These are phyloP conservation scores for Zaprionus camerounensis DNA, from an alignment of 1,140 invertebrate species.

Conservation along the genomic window DNA sequence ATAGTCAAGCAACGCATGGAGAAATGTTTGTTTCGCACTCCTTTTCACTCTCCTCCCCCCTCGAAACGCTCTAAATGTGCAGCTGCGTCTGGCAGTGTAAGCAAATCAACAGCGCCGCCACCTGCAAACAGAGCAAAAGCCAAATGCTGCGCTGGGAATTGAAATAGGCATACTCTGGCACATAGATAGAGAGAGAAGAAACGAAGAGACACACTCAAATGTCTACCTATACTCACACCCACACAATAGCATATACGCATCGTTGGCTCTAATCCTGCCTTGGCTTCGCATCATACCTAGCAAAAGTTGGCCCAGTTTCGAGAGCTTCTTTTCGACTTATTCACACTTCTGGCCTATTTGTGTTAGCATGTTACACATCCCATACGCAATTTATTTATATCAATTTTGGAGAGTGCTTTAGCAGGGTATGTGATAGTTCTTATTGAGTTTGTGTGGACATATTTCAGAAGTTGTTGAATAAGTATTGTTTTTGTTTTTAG, in stretches of 20 bases:
- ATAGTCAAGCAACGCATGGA: slow-evolving; percentile 15
- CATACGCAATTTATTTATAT: slow-evolving; percentile 39
- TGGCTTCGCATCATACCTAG: slow-evolving; percentile 30
- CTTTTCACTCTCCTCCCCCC: background rate
- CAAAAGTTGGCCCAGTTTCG: slow-evolving; percentile 48
- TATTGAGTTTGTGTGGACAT: background rate
- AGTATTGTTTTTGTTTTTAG: too few relatives aligned
- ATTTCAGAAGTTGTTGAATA: too few relatives aligned
- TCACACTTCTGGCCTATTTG: slow-evolving; percentile 42
- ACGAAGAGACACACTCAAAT: background rate
- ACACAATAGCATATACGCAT: slow-evolving; percentile 39
- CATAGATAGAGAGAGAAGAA: slow-evolving; percentile 1
- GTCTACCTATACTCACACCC: slow-evolving; percentile 18
- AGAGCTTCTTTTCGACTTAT: slow-evolving; percentile 34
- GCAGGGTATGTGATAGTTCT: background rate
- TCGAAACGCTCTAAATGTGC: slow-evolving; percentile 53
- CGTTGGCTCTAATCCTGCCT: slow-evolving; percentile 41
- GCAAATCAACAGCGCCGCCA: slow-evolving; percentile 72
- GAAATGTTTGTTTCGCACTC: slow-evolving; percentile 38
- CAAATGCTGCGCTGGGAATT: slow-evolving; percentile 70
- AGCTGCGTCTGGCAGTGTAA: slow-evolving; percentile 68
- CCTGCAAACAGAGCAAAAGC: slow-evolving; percentile 57
- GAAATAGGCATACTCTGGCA: slow-evolving; percentile 50
- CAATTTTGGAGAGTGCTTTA: background rate
- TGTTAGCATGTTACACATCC: slow-evolving; percentile 34